Evolutionary conservation across 1,140 invertebrate genomes (phyloP).

Genomic region (Drosophila bipectinata): DNA sequence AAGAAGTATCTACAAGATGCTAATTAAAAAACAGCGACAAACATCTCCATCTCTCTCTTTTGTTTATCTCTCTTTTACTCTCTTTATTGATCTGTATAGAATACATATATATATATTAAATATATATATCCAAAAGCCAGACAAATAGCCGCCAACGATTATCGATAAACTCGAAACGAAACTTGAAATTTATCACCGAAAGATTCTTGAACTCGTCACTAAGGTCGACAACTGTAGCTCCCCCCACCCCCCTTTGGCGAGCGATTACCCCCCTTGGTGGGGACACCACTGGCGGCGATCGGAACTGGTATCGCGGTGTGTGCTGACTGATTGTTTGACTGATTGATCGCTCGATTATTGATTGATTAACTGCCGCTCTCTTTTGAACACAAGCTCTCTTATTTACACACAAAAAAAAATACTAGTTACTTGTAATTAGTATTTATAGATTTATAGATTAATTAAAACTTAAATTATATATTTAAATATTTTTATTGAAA

Average conservation of each 20-base stretch:
- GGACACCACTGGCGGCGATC: background rate
- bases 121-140: constrained; percentile 19
- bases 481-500: background rate
- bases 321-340: constrained; percentile 42
- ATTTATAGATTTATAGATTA: background rate
- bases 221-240: constrained; percentile 28
- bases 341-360: constrained; percentile 41
- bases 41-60: constrained; percentile 13
- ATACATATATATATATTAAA: background rate
- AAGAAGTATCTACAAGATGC: constrained; percentile 11
- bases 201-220: constrained; percentile 49
- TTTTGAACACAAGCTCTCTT: background rate
- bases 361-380: constrained; percentile 40
- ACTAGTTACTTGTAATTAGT: background rate
- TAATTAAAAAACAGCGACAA: constrained; percentile 41
- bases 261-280: too few relatives aligned
- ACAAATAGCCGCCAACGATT: constrained; percentile 41
- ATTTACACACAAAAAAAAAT: constrained; percentile 15
- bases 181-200: constrained; percentile 39
- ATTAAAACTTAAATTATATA: too few relatives aligned
- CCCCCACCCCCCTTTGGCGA: background rate
- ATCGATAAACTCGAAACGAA: constrained; percentile 30
- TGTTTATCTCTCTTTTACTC: background rate
- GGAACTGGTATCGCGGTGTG: constrained; percentile 19
- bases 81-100: background rate